Percentiles rank a stretch among this genome's conserved stretches.
These are phyloP conservation scores for Echinometra lucunter DNA, from an alignment of 53 echinoderm and acorn worm species.

Conservation along the genomic window DNA sequence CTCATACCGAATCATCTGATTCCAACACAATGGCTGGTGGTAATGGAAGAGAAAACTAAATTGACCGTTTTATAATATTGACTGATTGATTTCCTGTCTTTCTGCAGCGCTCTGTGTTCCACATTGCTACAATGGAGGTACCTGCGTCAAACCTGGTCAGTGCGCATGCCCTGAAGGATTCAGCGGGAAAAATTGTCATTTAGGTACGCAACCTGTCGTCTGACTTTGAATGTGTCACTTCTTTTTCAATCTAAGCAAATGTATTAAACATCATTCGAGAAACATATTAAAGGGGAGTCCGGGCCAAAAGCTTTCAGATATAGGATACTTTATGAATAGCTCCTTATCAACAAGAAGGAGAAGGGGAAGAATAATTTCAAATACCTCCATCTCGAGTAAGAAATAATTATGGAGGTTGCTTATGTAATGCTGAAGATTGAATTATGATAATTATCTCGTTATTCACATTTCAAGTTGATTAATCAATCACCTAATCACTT, in stretches of 20 bases:
- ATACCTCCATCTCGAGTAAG: no score
- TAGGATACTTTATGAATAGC: no score
- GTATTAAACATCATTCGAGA: no score
- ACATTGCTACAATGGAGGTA: slow-evolving; percentile 70
- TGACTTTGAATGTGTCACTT: background rate
- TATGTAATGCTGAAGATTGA: no score
- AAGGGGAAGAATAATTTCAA: no score
- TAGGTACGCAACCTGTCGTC: slow-evolving; percentile 41
- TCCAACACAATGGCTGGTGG: background rate
- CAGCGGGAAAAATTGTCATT: slow-evolving; percentile 66
- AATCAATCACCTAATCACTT: no score
- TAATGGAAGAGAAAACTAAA: background rate
- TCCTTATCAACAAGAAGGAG: no score
- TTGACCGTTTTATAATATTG: background rate
- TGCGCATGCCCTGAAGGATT: slow-evolving; percentile 68
- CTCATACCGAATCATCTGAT: slow-evolving; percentile 5
- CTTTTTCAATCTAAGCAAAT: background rate
- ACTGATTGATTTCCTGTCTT: slow-evolving; percentile 23
- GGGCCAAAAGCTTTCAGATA: no score
- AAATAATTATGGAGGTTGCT: no score
- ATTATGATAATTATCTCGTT: no score
- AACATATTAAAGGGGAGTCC: no score
- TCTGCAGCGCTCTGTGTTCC: slow-evolving; percentile 61
- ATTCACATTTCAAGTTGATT: no score
- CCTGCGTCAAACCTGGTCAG: slow-evolving; percentile 53